Evolutionary conservation across 1,140 invertebrate species (phyloP), one percentile per base, ranked within the genome.

Genomic region (Bathynomus jamesi): DNA sequence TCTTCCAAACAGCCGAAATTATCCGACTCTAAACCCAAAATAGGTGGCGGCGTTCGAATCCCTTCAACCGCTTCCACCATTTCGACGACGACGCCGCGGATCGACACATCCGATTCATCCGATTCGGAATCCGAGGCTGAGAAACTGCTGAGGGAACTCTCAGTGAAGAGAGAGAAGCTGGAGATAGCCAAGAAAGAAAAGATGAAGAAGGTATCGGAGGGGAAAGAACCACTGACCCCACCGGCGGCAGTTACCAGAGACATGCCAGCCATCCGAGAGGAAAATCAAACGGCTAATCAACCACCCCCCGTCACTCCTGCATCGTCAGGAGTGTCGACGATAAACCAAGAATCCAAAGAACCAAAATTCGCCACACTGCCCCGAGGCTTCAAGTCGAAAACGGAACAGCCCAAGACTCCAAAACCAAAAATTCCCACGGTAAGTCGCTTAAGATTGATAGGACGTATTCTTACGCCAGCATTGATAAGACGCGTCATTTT

Each of bases 81-180:
- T 30, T 40, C 29, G 69, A 65, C 60, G 69, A 70, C 3, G 65
- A 70, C 27, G n/a, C n/a, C n/a, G 17, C 68, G 70, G 13, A 13
- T 65, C 13, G 72, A 74, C n/a, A 73, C 72, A 13, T 74, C 72
- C 7, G 76, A 77, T 13, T 77, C 76, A 60, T 77, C 76, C 10
- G 76, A 77, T 21, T 77, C 76, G 11, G 76, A 77, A 53, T 77
- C 76, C n/a, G 76, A 77, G 60, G 76, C 76, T n/a, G 76, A 77
- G 40, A 74, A 74, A 40, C 61, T 77, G n/a, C 72, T 77, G 7
- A 71, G 73, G 46, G 31, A 74, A 27, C 62, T 77, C 24, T 77
- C 76, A 0, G 70, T 73, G 31, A 77, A 74, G 61, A 27, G 76
- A 60, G 76, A 77, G 32, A 73, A 72, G 29, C 63, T 77, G 13